These are phyloP conservation scores for Holotrichia oblita DNA, from an alignment of 1,140 invertebrate genomes.

Conservation along the genomic window DNA sequence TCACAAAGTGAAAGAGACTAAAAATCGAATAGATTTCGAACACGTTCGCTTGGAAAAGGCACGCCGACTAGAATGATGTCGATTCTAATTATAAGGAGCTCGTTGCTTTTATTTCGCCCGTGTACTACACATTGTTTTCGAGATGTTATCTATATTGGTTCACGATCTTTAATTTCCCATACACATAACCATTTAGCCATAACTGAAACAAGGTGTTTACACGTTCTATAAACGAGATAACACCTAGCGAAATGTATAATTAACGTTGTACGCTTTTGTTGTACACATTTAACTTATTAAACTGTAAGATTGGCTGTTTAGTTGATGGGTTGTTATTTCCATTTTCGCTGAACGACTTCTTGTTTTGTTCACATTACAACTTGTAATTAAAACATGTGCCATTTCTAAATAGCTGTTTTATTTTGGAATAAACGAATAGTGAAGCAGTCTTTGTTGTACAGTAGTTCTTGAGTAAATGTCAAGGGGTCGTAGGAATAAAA, in stretches of 20 bases:
- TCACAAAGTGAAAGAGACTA: neutral
- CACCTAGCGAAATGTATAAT: conserved; percentile 37
- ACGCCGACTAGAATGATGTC: neutral
- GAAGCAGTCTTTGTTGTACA: too few relatives aligned
- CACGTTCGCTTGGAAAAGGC: neutral
- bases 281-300: conserved; percentile 24
- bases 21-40: conserved; percentile 12
- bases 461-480: too few relatives aligned
- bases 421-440: too few relatives aligned
- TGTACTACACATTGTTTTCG: conserved; percentile 34
- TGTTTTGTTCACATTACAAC: too few relatives aligned
- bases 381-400: too few relatives aligned
- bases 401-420: too few relatives aligned
- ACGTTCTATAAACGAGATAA: conserved; percentile 38
- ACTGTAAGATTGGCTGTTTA: neutral
- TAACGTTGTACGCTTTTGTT: conserved; percentile 34
- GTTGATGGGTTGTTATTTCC: neutral
- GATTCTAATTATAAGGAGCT: conserved; percentile 38
- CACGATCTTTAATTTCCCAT: conserved; percentile 40
- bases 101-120: conserved; percentile 26
- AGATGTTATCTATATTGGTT: conserved; percentile 34
- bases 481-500: too few relatives aligned
- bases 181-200: conserved; percentile 40
- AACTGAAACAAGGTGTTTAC: conserved; percentile 40
- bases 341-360: neutral